Conservation (phyloP, 2,888 invertebrate genomes). For the Panopea generosa region DNA sequence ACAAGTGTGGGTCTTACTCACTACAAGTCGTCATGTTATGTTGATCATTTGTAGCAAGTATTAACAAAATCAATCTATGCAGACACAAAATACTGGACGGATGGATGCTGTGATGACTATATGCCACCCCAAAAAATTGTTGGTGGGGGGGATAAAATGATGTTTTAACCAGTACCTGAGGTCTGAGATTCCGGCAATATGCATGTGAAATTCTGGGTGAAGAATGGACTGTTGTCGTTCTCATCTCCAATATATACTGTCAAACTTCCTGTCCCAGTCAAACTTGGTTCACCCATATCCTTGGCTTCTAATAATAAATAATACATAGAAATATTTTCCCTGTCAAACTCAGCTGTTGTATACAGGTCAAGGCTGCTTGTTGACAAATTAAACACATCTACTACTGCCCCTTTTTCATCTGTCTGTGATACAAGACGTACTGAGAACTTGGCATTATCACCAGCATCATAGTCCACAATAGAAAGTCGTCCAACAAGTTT, state of each 20-base stretch:
- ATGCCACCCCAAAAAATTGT: too few relatives aligned
- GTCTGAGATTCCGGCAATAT: slow-evolving; percentile 41
- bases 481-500: neutral
- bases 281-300: slow-evolving; percentile 87
- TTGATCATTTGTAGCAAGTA: too few relatives aligned
- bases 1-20: too few relatives aligned
- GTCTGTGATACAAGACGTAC: slow-evolving; percentile 24
- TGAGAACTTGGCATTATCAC: slow-evolving; percentile 47
- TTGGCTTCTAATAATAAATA: slow-evolving; percentile 96
- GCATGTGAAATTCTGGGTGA: slow-evolving; percentile 83
- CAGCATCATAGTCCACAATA: slow-evolving; percentile 60
- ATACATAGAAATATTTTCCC: slow-evolving; percentile 87
- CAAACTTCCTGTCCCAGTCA: slow-evolving; percentile 94
- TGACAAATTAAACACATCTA: slow-evolving; percentile 68
- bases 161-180: slow-evolving; percentile 16
- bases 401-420: slow-evolving; percentile 16
- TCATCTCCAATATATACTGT: slow-evolving; percentile 99
- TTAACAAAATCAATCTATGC: too few relatives aligned
- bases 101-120: too few relatives aligned
- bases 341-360: slow-evolving; percentile 72
- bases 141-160: too few relatives aligned
- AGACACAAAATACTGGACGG: too few relatives aligned
- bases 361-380: slow-evolving; percentile 65
- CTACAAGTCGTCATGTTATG: too few relatives aligned
- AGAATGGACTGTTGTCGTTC: slow-evolving; percentile 99